phyloP scores from a whole-genome alignment of 2,797 vertebrate species.

The Rousettus madagascariensis region DNA sequence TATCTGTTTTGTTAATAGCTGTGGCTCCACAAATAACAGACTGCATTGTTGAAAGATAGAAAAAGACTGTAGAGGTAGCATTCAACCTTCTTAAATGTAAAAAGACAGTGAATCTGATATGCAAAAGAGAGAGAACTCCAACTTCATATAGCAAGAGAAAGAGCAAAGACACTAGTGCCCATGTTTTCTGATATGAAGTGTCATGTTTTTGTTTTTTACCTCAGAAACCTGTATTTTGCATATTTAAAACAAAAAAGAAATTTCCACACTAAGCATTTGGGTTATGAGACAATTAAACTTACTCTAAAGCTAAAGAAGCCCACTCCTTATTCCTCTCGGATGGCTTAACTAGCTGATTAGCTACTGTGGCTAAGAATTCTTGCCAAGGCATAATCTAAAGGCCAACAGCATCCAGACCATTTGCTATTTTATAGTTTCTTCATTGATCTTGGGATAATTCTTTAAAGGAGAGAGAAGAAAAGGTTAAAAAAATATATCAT shows the following conservation, averaged over 20 bases:
- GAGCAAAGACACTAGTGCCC: neutral
- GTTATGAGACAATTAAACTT: neutral
- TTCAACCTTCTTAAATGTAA: conserved; percentile 18
- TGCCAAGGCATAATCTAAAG: neutral
- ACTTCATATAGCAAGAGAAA: conserved; percentile 8
- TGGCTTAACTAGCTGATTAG: neutral
- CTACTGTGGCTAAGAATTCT: neutral
- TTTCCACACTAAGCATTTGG: neutral
- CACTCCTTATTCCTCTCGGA: neutral
- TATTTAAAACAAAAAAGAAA: neutral
- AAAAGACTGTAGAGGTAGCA: neutral
- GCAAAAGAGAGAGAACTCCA: neutral
- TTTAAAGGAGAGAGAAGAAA: neutral
- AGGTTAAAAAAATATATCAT: neutral
- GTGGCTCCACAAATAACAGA: conserved; percentile 8
- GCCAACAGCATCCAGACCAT: neutral
- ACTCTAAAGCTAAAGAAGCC: neutral
- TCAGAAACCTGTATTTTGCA: neutral
- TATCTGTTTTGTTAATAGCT: conserved; percentile 53
- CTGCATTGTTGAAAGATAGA: conserved; percentile 40
- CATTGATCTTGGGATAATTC: neutral
- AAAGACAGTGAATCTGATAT: neutral
- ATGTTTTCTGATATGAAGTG: neutral
- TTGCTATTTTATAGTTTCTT: neutral
- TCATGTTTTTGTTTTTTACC: neutral